Conservation (phyloP, 2,797 vertebrate genomes). For the Gadopsis bispinosus region DNA sequence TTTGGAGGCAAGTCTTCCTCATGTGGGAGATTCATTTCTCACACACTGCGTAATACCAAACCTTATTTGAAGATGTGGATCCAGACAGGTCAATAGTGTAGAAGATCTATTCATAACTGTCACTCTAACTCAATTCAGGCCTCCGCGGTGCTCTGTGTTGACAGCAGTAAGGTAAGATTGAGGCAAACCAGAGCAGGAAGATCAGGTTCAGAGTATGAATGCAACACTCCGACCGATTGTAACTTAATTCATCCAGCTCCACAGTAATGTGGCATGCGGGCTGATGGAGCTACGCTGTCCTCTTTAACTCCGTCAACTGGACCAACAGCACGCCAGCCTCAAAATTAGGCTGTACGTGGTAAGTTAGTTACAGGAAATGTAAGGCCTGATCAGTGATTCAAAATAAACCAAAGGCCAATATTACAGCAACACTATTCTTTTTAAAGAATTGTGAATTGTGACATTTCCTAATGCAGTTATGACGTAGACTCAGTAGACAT, state of each 20-base stretch:
- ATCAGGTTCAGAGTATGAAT: slow-evolving; percentile 24
- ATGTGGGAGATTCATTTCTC: slow-evolving; percentile 27
- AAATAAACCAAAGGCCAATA: neutral
- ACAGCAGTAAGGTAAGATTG: slow-evolving; percentile 42
- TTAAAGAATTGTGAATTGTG: neutral
- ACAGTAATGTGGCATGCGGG: slow-evolving; percentile 15
- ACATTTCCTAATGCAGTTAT: neutral
- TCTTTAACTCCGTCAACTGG: neutral
- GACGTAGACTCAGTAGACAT: neutral
- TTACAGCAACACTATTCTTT: neutral
- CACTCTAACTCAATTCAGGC: slow-evolving; percentile 56
- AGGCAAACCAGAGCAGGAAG: slow-evolving; percentile 71
- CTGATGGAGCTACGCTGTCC: neutral
- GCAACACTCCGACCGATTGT: slow-evolving; percentile 30
- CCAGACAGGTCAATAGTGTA: slow-evolving; percentile 51
- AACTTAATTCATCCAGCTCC: slow-evolving; percentile 45
- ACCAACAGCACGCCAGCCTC: slow-evolving; percentile 11
- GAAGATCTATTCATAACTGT: slow-evolving; percentile 39
- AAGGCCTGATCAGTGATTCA: neutral
- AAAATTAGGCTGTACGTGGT: neutral
- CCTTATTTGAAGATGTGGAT: slow-evolving; percentile 42
- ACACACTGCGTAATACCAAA: slow-evolving; percentile 40
- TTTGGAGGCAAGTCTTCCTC: neutral
- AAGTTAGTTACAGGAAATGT: neutral
- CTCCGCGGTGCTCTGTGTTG: slow-evolving; percentile 33